Percentiles rank a stretch among this genome's conserved stretches.
These are phyloP conservation scores for Odontomyia ornata DNA, from an alignment of 2,888 invertebrate genomes.

Conservation along the genomic window DNA sequence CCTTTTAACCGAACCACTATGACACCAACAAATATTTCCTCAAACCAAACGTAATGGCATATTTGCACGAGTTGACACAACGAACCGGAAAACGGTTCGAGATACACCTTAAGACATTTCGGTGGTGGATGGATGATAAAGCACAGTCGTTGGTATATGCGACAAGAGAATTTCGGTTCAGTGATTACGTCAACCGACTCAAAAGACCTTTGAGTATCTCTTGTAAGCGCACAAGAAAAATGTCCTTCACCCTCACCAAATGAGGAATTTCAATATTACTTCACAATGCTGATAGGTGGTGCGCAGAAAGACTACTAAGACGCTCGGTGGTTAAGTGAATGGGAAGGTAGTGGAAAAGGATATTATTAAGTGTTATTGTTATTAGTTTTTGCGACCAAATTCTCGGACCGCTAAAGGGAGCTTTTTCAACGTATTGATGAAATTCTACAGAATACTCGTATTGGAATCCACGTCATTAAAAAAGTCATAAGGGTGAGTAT, in stretches of 20 bases:
- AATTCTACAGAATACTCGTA: background rate
- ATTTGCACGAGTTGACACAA: background rate
- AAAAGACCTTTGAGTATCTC: no score
- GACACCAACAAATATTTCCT: background rate
- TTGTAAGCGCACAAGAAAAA: no score
- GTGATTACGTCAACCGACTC: background rate
- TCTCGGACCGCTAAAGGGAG: background rate
- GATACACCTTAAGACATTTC: background rate
- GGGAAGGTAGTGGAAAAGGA: background rate
- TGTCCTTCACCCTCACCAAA: no score
- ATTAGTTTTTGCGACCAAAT: conserved; percentile 22
- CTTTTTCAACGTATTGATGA: background rate
- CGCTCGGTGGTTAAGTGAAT: no score
- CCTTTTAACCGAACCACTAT: background rate
- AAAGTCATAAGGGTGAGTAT: no score
- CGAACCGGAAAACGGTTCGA: background rate
- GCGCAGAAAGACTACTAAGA: no score
- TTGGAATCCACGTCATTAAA: no score
- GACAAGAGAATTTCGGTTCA: background rate
- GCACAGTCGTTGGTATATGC: background rate
- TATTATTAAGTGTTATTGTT: conserved; percentile 16
- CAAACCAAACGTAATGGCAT: background rate
- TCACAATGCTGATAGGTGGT: no score
- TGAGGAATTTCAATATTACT: no score
- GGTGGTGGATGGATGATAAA: background rate